Evolutionary conservation across 2,113 vertebrate species (phyloP), one percentile per base, ranked within the genome.

Genomic region (Xiphophorus hellerii): DNA sequence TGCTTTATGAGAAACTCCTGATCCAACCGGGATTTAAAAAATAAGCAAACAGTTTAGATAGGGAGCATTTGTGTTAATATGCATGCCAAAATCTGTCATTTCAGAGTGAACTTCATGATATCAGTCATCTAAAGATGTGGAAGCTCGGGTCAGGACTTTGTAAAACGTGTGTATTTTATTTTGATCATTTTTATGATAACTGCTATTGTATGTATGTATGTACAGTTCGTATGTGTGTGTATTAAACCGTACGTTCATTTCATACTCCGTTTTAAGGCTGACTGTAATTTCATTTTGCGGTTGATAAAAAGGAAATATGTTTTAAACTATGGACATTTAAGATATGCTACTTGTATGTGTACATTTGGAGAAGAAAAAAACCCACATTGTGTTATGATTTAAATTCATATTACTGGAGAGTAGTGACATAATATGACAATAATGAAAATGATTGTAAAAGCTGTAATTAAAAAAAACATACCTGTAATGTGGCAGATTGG

Each of bases 331-430:
- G 92, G 87, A 94, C 89, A 93, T 94, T 94, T 90, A 93, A 89
- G 91, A 94, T 93, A 95, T 94, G 93, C 93, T 94, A 94, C 92
- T 89, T 94, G 93, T 95, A 93, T 94, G 94, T 95, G 93, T 93
- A 94, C 79, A 95, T 95, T 95, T 89, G 89, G 25, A 6, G 25
- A 65, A 65, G 9, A 69, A 65, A 42, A 73, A 80, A 86, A 83
- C 2, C 29, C 69, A 89, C 92, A 91, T 91, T 93, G 93, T 94
- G 92, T 92, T 93, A 93, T 93, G 93, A 93, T 92, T 93, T 90
- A 88, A 93, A 87, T 93, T 92, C 86, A 90, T 94, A 93, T 90
- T 87, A 91, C 77, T 90, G 89, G 87, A 91, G 92, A 92, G 80
- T 93, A 93, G 90, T 92, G 87, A 89, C 91, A 91, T 92, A 88